Evolutionary conservation across 2,888 invertebrate genomes (phyloP), one percentile per base, ranked within the genome.

Genomic region (Octonoba sinensis): DNA sequence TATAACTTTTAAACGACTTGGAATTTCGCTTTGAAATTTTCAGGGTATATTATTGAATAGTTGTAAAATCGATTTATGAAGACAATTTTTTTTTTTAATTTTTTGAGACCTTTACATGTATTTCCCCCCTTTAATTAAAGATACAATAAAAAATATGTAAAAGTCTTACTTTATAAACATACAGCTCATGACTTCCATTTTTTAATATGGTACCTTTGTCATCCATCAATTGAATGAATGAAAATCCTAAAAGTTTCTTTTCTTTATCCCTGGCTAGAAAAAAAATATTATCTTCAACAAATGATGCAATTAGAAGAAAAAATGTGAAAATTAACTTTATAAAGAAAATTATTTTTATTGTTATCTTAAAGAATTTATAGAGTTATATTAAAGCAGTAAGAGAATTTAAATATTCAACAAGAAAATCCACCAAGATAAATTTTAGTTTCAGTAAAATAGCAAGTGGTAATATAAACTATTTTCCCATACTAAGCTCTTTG

Each of bases 151-250:
- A 20, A 27, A 15, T 22, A 46, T 56, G n/a, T n/a, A 51, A 44
- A 20, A 8, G 15, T 36, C 49, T 67, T 75, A 85, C 73, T 72
- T 96, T 96, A 89, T 96, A 97, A 46, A 97, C 94, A 87, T 93
- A 94, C n/a, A 97, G 90, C 85, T 96, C 95, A 88, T 97, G 97
- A 36, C 91, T 91, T 0, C 96, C 95, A 87, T 97, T 96, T 82
- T 94, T 91, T 12, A 97, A 90, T 0, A 96, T 96, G 0, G 96
- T 96, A 0, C 96, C 96, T 85, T 95, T 94, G 70, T 93, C 92
- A 88, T 96, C 96, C 95, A 96, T 96, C 36, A 97, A 90, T 1
- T 95, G 92, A 11, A 94, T 93, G 89, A 96, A 97, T 16, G 96
- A 93, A 88, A 97, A 96, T 0, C 95, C 96, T 87, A 96, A 95